Percentiles rank a stretch among this genome's conserved stretches.
Conservation (phyloP, 2,797 vertebrate species). For the Morus bassanus region DNA sequence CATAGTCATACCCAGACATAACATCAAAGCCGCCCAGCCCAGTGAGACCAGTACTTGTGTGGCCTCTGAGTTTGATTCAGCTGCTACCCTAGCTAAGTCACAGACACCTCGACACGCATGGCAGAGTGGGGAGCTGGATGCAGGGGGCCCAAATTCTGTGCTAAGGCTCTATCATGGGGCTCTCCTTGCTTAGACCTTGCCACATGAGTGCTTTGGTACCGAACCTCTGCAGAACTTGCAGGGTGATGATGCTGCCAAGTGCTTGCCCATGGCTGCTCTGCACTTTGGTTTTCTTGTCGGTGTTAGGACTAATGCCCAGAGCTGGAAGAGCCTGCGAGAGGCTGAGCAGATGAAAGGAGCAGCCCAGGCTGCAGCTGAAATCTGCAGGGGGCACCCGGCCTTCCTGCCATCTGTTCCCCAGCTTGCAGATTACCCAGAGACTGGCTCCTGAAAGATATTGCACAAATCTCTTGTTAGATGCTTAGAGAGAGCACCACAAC, state of each 20-base stretch:
- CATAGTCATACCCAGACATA: neutral
- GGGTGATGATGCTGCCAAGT: neutral
- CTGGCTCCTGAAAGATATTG: neutral
- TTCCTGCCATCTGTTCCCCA: neutral
- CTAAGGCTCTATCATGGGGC: accelerated
- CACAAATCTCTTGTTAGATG: neutral
- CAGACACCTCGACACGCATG: neutral
- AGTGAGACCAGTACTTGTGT: neutral
- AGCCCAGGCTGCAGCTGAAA: neutral
- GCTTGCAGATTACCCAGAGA: neutral
- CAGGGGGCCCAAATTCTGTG: neutral
- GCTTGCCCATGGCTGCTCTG: neutral
- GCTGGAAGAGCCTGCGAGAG: neutral
- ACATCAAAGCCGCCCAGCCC: neutral
- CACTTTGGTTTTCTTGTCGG: neutral
- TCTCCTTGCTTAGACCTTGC: neutral
- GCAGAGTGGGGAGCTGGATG: neutral
- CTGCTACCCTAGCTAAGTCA: neutral
- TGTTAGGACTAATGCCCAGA: neutral
- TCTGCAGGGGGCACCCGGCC: neutral
- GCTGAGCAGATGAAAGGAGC: neutral
- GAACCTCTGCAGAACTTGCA: neutral
- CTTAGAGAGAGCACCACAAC: neutral
- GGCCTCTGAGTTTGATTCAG: neutral
- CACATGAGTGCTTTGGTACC: neutral